Percentiles rank a stretch among this genome's conserved stretches.
phyloP scores from a whole-genome alignment of 2,888 invertebrate genomes.

The Geophilus truncorum region DNA sequence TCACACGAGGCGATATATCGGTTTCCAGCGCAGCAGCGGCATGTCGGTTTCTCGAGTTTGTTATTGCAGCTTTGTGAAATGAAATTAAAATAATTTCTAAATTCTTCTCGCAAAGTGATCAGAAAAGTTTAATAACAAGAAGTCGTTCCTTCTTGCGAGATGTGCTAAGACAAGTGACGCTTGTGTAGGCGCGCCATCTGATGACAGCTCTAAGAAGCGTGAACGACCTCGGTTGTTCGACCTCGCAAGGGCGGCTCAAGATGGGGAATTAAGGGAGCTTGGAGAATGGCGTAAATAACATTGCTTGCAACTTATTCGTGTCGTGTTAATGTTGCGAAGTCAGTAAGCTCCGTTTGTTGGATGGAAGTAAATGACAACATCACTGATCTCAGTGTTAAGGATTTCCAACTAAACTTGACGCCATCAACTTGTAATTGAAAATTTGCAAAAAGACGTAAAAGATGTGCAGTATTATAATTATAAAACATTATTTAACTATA shows the following conservation, averaged over 20 bases:
- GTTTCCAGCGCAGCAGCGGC: neutral
- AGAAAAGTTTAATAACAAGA: neutral
- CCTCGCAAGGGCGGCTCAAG: constrained; percentile 27
- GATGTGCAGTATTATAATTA: neutral
- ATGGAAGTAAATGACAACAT: neutral
- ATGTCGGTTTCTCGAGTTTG: neutral
- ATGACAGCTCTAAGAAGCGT: constrained; percentile 24
- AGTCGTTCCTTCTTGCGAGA: neutral
- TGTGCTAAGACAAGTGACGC: constrained; percentile 14
- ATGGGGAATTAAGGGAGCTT: constrained; percentile 27
- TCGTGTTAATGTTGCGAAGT: constrained; percentile 27
- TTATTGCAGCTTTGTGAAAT: neutral
- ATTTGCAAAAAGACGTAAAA: neutral
- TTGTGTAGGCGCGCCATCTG: constrained; percentile 19
- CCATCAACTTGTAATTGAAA: neutral
- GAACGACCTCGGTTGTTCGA: constrained; percentile 27
- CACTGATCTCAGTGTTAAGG: neutral
- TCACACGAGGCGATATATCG: constrained; percentile 23
- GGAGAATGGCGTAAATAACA: constrained; percentile 27
- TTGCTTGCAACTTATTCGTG: constrained; percentile 25
- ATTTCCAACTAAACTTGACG: neutral
- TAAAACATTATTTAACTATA: no score
- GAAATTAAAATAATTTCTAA: constrained; percentile 18
- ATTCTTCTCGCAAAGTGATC: neutral
- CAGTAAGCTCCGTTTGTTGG: constrained; percentile 16